Evolutionary conservation across 2,888 invertebrate genomes (phyloP).

Genomic region (Norana najaformis): DNA sequence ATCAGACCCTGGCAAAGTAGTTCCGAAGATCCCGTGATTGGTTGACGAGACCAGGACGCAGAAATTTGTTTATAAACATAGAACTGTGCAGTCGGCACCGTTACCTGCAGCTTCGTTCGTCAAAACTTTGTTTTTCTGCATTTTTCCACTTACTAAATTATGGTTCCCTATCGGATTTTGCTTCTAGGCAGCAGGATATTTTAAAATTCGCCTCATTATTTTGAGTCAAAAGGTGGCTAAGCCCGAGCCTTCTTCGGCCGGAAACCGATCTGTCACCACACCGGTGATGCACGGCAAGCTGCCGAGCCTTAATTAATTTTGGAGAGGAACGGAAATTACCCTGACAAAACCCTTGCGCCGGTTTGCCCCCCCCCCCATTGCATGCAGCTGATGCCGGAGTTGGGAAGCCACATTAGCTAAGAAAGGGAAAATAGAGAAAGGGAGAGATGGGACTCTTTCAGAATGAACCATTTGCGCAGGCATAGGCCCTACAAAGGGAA

Average conservation of each 20-base stretch:
- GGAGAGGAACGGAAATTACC: neutral
- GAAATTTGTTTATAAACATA: too few species aligned
- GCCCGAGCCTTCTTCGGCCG: neutral
- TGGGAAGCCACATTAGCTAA: too few species aligned
- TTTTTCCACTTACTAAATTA: too few species aligned
- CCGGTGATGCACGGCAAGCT: neutral
- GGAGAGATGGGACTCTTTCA: too few species aligned
- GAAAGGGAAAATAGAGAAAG: neutral
- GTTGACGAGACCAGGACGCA: too few species aligned
- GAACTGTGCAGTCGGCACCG: too few species aligned
- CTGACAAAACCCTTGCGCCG: neutral
- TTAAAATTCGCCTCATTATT: neutral
- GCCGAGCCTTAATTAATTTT: neutral
- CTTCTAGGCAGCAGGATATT: neutral
- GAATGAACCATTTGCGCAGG: too few species aligned
- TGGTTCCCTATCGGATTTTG: too few species aligned
- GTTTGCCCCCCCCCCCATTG: neutral
- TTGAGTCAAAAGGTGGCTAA: neutral
- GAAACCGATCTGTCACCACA: neutral
- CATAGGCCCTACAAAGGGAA: neutral
- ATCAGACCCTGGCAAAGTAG: too few species aligned
- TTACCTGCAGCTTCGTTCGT: too few species aligned
- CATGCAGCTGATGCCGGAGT: constrained; percentile 13
- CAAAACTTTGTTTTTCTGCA: too few species aligned
- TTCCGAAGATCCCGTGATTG: too few species aligned